These are phyloP conservation scores for Chrysina gloriosa DNA, from an alignment of 2,888 invertebrate species.

Conservation along the genomic window DNA sequence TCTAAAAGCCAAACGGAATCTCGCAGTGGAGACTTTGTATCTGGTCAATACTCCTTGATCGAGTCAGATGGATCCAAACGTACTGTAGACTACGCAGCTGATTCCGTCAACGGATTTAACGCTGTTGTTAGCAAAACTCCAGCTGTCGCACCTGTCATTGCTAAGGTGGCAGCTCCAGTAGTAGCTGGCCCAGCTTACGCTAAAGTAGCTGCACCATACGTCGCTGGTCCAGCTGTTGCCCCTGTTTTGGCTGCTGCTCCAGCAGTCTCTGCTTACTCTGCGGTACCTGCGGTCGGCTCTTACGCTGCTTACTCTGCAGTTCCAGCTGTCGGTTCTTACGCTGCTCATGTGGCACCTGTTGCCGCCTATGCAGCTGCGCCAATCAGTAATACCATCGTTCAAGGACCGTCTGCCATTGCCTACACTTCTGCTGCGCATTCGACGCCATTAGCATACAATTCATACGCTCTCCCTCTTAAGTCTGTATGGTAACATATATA, in stretches of 20 bases:
- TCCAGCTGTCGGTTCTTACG: constrained; percentile 56
- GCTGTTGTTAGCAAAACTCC: constrained; percentile 69
- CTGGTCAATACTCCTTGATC: constrained; percentile 69
- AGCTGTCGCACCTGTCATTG: constrained; percentile 60
- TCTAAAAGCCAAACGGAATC: constrained; percentile 72
- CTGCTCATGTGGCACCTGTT: constrained; percentile 59
- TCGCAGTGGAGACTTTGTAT: constrained; percentile 72
- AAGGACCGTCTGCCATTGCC: constrained; percentile 29
- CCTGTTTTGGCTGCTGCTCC: constrained; percentile 56
- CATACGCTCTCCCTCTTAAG: constrained; percentile 19
- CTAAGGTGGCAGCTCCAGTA: constrained; percentile 51
- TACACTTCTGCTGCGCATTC: constrained; percentile 58
- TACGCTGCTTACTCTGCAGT: constrained; percentile 56
- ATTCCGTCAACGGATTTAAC: constrained; percentile 68
- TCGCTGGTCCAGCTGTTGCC: constrained; percentile 53
- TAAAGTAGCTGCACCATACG: constrained; percentile 28
- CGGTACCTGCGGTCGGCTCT: constrained; percentile 42
- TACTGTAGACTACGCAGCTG: constrained; percentile 72
- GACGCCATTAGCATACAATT: constrained; percentile 56
- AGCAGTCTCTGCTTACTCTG: constrained; percentile 57
- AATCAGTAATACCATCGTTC: constrained; percentile 25
- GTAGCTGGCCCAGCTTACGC: constrained; percentile 57
- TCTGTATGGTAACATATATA: constrained; percentile 18
- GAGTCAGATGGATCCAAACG: constrained; percentile 74
- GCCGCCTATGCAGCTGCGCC: constrained; percentile 56